Evolutionary conservation across 2,888 invertebrate genomes (phyloP), one percentile per base, ranked within the genome.

Genomic region (Eristalis tenax): DNA sequence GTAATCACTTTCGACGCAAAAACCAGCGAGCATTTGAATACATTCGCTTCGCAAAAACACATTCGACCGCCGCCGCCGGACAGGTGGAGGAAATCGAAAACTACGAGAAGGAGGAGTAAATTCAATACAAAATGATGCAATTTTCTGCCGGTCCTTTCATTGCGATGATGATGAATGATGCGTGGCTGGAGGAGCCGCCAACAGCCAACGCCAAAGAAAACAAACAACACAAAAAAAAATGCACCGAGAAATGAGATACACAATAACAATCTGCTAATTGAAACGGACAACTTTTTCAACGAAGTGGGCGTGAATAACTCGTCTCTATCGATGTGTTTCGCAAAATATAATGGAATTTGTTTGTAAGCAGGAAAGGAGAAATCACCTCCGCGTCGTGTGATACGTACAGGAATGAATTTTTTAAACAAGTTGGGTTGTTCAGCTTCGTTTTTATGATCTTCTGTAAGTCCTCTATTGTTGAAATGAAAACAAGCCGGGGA

Each of bases 71-170:
- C 18, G 26, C 56, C 11, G 15, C 15, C 23, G 28, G 28, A 28
- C 8, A 15, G 40, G 43, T 15, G 43, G 28, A 13, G 69, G 50
- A 69, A 23, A 28, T 40, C 40, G 1, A 38, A 18, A 35, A 10
- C 5, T 61, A 59, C 22, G 66, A 38, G 57, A 70, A 32, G 26
- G 28, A 74, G 15, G 61, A 69, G 70, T 56, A 84, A 71, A 84
- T 81, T 84, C 56, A 76, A 76, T 85, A 65, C 61, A 85, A 85
- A 82, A 76, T 85, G 81, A 77, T 81, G 85, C 81, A 81, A 85
- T 81, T 68, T 40, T 63, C 61, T 66, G 32, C 70, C 56, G 75
- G 66, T 43, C 65, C 40, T 70, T 76, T 66, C 50, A 35, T 40
- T 50, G 57, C 38, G n/a, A n/a, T n/a, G 32, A 18, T 32, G 32